Base-by-base conservation (phyloP, 2,113 vertebrate genomes). In the Phaethornis superciliosus region DNA sequence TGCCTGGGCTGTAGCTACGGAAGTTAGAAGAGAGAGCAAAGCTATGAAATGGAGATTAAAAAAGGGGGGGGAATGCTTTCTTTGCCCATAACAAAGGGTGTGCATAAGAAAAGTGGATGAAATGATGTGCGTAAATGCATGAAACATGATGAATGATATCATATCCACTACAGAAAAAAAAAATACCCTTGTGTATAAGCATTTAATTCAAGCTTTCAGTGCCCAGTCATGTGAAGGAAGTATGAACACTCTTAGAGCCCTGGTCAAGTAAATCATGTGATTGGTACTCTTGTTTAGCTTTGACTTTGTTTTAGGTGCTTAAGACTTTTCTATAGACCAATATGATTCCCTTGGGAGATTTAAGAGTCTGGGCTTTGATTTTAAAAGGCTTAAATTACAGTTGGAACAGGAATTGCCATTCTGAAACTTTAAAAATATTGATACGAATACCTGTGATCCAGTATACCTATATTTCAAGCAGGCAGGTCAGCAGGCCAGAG, bases 91-190 rank as follows among this genome's bases (percentile, higher is more conserved):
- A 88, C 54, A 72, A 85, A 91, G 12, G 10, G 16, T 88, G 51
- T 52, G 40, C 2, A 4, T 62, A 85, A 85, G 55, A 22, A 21
- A 93, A 88, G 75, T 30, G 54, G 46, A 60, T 78, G 13, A 94
- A 94, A 85, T 67, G 22, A 80, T 91, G 42, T 63, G 51, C 2
- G 5, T 85, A 95, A 92, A 89, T 91, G 70, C 58, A 44, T 74
- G 62, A 93, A 81, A 62, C 40, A 32, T 59, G 55, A 88, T 89
- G 70, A 55, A 94, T 93, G 82, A 88, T 44, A 80, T 77, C 51
- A 40, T 70, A 85, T 69, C 27, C 54, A 54, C n/a, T 79, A 22
- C 17, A 79, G 81, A 49, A 75, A 56, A 91, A 13, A 62, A 54
- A 15, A 60, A 56, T 35, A 56, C 21, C 18, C 42, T 40, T 59